Percentiles rank a stretch among this genome's conserved stretches.
Evolutionary conservation across 2,113 vertebrate species (phyloP).

Genomic region (Caranx melampygus): DNA sequence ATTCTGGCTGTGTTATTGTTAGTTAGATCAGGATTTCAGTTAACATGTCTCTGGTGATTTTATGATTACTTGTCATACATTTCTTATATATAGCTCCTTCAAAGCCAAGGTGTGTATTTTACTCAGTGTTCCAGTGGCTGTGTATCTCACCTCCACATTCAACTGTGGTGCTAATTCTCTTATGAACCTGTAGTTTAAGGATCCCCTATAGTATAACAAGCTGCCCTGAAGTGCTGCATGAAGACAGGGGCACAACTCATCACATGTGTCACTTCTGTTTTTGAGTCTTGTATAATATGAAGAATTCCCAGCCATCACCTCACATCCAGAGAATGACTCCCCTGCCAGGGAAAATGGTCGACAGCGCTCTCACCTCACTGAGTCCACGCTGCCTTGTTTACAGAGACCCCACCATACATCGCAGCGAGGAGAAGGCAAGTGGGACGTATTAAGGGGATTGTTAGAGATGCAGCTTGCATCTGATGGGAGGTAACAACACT

Average conservation of each 20-base stretch:
- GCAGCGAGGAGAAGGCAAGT: constrained; percentile 51
- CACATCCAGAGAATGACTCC: constrained; percentile 26
- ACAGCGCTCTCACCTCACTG: constrained; percentile 46
- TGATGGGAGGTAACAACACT: constrained; percentile 68
- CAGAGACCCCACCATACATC: constrained; percentile 60
- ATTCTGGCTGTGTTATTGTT: too few species aligned
- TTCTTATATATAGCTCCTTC: too few species aligned
- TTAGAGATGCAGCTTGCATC: constrained; percentile 62
- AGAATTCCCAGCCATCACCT: constrained; percentile 34
- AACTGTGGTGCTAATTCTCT: background rate
- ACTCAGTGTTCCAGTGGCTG: background rate
- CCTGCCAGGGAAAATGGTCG: constrained; percentile 2
- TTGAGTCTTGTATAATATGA: constrained; percentile 1
- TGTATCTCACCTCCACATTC: too few species aligned
- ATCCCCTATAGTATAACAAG: constrained; percentile 35
- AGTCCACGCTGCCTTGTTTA: constrained; percentile 60
- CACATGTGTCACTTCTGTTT: constrained; percentile 21
- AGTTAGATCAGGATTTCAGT: too few species aligned
- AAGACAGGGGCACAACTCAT: constrained; percentile 17
- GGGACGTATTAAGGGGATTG: constrained; percentile 61
- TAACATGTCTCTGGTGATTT: too few species aligned
- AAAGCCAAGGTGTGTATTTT: too few species aligned
- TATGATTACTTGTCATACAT: too few species aligned
- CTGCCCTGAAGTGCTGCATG: background rate
- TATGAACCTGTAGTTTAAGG: background rate